Conservation (phyloP, 2,113 vertebrate genomes). For the Triplophysa siluroides region DNA sequence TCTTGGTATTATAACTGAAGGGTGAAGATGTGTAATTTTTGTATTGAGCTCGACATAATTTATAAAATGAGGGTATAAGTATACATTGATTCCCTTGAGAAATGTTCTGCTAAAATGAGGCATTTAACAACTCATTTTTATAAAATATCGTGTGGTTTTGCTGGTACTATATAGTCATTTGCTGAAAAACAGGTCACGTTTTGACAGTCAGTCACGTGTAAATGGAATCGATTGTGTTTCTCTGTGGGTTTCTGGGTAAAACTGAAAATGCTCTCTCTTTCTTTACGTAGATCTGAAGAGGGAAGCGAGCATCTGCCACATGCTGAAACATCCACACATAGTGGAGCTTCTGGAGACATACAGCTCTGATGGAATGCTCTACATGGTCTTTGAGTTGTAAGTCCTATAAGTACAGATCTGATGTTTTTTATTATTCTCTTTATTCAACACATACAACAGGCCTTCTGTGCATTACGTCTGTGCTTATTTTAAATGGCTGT, state of each 20-base stretch:
- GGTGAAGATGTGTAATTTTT: neutral
- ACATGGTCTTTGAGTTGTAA: conserved; percentile 99
- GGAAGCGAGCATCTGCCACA: conserved; percentile 99
- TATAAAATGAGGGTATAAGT: neutral
- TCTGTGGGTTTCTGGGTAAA: neutral
- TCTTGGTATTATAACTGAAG: neutral
- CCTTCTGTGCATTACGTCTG: neutral
- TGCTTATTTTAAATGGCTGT: neutral
- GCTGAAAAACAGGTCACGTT: neutral
- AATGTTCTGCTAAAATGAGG: no score
- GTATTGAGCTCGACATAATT: neutral
- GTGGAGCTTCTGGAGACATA: conserved; percentile 97
- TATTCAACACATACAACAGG: neutral
- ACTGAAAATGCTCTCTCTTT: conserved; percentile 5
- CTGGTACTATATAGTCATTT: no score
- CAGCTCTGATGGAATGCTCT: conserved; percentile 99
- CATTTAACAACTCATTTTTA: no score
- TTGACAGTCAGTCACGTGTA: neutral
- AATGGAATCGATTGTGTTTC: neutral
- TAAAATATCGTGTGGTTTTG: no score
- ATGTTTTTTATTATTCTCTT: neutral
- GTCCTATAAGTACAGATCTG: conserved; percentile 59
- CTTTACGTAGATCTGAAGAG: conserved; percentile 89
- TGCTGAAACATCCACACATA: conserved; percentile 98
- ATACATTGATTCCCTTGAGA: no score